Percentiles rank a stretch among this genome's conserved stretches.
Conservation (phyloP, 2,113 vertebrate species). For the Martes martes region DNA sequence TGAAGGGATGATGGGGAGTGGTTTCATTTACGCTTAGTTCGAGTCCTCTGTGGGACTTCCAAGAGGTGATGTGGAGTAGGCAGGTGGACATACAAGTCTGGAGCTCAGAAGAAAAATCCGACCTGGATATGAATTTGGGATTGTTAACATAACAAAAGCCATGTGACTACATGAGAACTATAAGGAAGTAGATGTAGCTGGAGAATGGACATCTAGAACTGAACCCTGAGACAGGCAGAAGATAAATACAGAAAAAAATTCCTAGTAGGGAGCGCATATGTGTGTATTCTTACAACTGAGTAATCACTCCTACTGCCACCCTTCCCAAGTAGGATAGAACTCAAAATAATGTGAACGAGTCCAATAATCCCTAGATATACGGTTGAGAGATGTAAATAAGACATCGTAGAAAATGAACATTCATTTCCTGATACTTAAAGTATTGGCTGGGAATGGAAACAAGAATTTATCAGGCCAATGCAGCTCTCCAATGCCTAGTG, state of each 20-base stretch:
- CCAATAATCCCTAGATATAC: background rate
- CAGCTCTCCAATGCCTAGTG: constrained; percentile 18
- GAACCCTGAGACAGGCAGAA: background rate
- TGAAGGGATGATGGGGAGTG: background rate
- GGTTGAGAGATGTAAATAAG: background rate
- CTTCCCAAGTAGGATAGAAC: background rate
- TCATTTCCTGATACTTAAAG: constrained; percentile 1
- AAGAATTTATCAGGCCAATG: background rate
- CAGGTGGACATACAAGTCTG: background rate
- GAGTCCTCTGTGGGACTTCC: background rate
- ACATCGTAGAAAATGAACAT: background rate
- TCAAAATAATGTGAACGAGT: background rate
- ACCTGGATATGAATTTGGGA: background rate
- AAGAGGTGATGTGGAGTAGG: background rate
- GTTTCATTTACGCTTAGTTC: background rate
- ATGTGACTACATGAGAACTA: background rate
- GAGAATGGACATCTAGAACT: background rate
- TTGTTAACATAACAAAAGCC: background rate
- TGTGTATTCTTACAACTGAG: background rate
- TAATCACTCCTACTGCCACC: background rate
- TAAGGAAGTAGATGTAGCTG: background rate
- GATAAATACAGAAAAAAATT: background rate
- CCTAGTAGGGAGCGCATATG: background rate
- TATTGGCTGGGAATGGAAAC: constrained; percentile 37
- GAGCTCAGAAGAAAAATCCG: background rate